Percentiles rank a stretch among this genome's conserved stretches.
Evolutionary conservation across 2,113 vertebrate species (phyloP).

Genomic region (Dipodomys spectabilis): DNA sequence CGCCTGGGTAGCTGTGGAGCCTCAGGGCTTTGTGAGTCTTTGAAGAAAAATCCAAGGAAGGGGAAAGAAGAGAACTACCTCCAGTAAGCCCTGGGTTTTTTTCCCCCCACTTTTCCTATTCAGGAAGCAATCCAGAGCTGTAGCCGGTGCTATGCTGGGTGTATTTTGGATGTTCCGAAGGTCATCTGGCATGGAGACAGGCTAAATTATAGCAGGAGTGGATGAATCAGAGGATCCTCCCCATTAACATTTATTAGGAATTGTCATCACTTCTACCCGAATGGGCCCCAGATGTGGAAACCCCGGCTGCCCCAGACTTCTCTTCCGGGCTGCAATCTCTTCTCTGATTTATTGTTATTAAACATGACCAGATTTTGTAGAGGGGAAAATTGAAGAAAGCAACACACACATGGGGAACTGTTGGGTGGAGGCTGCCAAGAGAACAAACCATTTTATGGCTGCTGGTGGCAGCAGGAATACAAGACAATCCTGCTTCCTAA

Average conservation of each 20-base stretch:
- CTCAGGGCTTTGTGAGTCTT: slow-evolving; percentile 52
- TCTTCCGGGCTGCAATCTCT: slow-evolving; percentile 79
- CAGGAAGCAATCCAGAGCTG: slow-evolving; percentile 80
- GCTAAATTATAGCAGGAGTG: slow-evolving; percentile 83
- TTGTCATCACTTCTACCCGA: slow-evolving; percentile 87
- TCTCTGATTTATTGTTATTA: slow-evolving; percentile 88
- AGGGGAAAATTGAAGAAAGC: slow-evolving; percentile 83
- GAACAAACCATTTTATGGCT: slow-evolving; percentile 77
- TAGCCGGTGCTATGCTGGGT: slow-evolving; percentile 79
- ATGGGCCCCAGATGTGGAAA: slow-evolving; percentile 89
- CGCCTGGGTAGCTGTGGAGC: slow-evolving; percentile 46
- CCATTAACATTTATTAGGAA: slow-evolving; percentile 89
- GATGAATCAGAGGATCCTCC: slow-evolving; percentile 83
- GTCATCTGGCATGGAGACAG: slow-evolving; percentile 85
- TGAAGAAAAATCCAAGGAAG: slow-evolving; percentile 40
- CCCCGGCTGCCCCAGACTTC: slow-evolving; percentile 76
- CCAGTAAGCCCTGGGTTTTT: slow-evolving; percentile 52
- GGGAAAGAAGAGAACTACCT: slow-evolving; percentile 63
- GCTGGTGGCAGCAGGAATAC: slow-evolving; percentile 62
- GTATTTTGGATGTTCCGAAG: slow-evolving; percentile 82
- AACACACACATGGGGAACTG: slow-evolving; percentile 81
- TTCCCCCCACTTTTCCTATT: slow-evolving; percentile 73
- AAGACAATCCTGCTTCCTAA: slow-evolving; percentile 55
- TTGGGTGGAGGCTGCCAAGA: slow-evolving; percentile 77
- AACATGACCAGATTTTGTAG: slow-evolving; percentile 86